Base-by-base conservation (phyloP, 1,140 invertebrate genomes). In the Apis laboriosa region DNA sequence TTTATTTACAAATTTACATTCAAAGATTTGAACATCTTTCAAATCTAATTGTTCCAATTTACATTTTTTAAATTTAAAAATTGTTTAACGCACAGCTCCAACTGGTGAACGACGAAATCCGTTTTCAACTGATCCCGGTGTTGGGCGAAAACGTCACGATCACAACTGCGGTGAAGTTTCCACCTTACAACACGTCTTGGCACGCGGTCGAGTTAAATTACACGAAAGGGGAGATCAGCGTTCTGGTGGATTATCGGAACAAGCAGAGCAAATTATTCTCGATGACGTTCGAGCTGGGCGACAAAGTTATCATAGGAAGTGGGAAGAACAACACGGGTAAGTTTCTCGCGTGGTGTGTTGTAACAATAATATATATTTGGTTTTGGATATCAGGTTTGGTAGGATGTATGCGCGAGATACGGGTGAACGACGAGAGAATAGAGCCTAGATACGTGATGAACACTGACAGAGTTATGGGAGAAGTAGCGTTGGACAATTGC, bases 401-500 rank as follows among this genome's bases (percentile, higher is more conserved):
- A 60, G 98, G 98, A 15, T 99, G 98, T 90, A 97, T 99, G 95
- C 95, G 97, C 80, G 96, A 98, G 86, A 97, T 99, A 63, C 95
- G 96, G 90, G 96, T 99, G n/a, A 97, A 98, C 90, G 96, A 91
- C 55, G 79, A 93, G 66, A 90, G 92, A 73, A 92, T 94, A 83
- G 93, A 94, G 87, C 95, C 96, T n/a, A 95, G 97, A 88, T 96
- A 96, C 84, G 95, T 99, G 9, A 96, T 98, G 24, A 97, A 97
- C 87, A 97, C 97, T 7, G 96, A 97, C 86, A 93, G 97, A 88
- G 96, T 97, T 8, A 96, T 97, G 9, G 97, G 97, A 19, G 97
- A 98, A 94, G 97, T 99, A 1, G 97, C 97, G 0, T 94, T 99
- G 72, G 98, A 99, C 88, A 98, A 98, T 88, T 99, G 98, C 92